Evolutionary conservation across 2,113 vertebrate species (phyloP), one percentile per base, ranked within the genome.

Genomic region (Peromyscus maniculatus): DNA sequence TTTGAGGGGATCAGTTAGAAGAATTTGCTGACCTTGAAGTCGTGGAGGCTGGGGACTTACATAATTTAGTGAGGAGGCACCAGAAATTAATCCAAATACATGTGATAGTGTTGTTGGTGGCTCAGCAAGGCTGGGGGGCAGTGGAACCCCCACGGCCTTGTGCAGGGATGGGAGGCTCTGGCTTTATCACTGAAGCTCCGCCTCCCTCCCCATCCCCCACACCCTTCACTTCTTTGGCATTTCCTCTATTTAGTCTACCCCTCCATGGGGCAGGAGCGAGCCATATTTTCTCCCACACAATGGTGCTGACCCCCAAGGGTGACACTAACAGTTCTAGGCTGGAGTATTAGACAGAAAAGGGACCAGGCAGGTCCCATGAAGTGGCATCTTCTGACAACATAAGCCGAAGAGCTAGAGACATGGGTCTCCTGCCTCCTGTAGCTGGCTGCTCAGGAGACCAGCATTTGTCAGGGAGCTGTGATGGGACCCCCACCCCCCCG

Each of bases 401-500:
- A 57, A 96, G 82, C 69, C 59, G 83, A 8, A 83, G 57, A 62
- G 57, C 12, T 36, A 83, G 80, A 39, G 80, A 8, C 3, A 5
- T 39, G 46, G 55, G 91, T 39, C 95, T 92, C 94, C 89, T 7
- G 5, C 94, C 93, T 95, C 96, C 97, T 93, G 1, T 59, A 92
- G 86, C 39, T 49, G 7, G 2, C 43, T 19, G 55, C 46, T 87
- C 12, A 31, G 55, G 97, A 95, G 87, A 94, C 33, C 86, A 79
- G 95, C 97, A 94, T 62, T 97, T 97, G 97, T 96, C 93, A 13
- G 94, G 84, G 93, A 64, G 64, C 64, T 26, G 72, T 36, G 84
- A 89, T 10, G 87, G 97, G 94, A 97, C 97, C 98, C 97, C 97
- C 46, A 0, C 46, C 97, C 97, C 98, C 98, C 97, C 97, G 92